Conservation (phyloP, 1,140 invertebrate species). For the Drosophila eugracilis region DNA sequence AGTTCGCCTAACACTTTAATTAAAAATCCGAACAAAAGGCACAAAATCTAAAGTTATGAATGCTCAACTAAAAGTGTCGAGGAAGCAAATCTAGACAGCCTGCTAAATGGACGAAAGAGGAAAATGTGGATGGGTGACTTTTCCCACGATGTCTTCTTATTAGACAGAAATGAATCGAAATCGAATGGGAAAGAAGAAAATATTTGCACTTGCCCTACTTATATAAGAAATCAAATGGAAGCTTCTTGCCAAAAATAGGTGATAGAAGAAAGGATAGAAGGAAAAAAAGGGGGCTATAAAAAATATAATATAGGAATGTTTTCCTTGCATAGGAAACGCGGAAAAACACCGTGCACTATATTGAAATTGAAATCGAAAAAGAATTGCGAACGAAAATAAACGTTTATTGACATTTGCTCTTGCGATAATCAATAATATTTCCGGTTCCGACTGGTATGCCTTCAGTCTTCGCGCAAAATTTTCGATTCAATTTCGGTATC, state of each 20-base stretch:
- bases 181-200: slow-evolving; percentile 29
- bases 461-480: no score
- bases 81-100: slow-evolving; percentile 59
- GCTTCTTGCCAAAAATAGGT: slow-evolving; percentile 68
- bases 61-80: slow-evolving; percentile 48
- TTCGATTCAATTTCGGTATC: slow-evolving; percentile 37
- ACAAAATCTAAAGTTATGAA: slow-evolving; percentile 59
- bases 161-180: slow-evolving; percentile 29
- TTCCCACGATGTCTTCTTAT: slow-evolving; percentile 59
- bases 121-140: not conserved
- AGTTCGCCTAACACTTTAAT: slow-evolving; percentile 66
- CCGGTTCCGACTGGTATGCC: slow-evolving; percentile 44
- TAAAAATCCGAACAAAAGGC: slow-evolving; percentile 58
- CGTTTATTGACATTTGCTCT: slow-evolving; percentile 56
- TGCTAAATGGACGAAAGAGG: slow-evolving; percentile 6
- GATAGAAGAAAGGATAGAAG: not conserved
- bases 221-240: slow-evolving; percentile 63
- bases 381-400: slow-evolving; percentile 54
- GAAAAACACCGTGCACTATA: slow-evolving; percentile 28
- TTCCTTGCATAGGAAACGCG: slow-evolving; percentile 48
- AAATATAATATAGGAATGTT: slow-evolving; percentile 73
- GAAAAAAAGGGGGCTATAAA: slow-evolving; percentile 52
- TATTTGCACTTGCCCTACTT: slow-evolving; percentile 60
- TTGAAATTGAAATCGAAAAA: slow-evolving; percentile 61
- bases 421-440: slow-evolving; percentile 79